Evolutionary conservation across 2,113 vertebrate genomes (phyloP).

Genomic region (Heliornis fulica): DNA sequence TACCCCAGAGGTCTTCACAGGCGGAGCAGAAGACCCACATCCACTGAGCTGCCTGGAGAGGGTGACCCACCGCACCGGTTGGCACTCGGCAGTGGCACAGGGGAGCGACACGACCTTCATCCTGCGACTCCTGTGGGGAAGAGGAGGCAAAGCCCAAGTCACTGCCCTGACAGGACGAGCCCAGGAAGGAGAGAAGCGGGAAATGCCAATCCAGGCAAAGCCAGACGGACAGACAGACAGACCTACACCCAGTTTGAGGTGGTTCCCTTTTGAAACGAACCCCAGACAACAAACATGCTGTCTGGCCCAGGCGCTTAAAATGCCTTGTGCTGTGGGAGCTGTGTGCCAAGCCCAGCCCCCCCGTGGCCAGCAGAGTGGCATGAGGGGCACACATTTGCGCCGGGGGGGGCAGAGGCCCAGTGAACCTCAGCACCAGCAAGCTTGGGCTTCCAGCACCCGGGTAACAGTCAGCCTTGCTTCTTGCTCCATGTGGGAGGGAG

Average conservation of each 20-base stretch:
- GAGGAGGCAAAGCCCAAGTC: background rate
- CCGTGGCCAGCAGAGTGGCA: background rate
- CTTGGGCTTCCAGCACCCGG: too few relatives aligned
- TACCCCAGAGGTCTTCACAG: background rate
- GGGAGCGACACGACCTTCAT: accelerated
- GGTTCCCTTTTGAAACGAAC: background rate
- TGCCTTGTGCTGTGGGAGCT: background rate
- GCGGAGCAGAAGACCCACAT: accelerated
- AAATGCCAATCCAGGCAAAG: background rate
- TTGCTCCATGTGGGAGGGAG: accelerated
- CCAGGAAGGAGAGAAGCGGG: background rate
- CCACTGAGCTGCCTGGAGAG: background rate
- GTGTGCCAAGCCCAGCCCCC: background rate
- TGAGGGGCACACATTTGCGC: accelerated
- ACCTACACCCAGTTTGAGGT: background rate
- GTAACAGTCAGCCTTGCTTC: background rate
- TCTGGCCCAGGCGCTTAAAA: background rate
- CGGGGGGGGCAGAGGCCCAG: background rate
- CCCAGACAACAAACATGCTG: background rate
- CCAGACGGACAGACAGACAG: background rate
- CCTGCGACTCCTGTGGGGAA: background rate
- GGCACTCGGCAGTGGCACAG: too few relatives aligned
- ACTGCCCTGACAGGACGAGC: background rate
- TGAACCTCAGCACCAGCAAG: accelerated
- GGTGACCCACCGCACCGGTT: background rate